Percentiles rank a stretch among this genome's conserved stretches.
phyloP scores from a whole-genome alignment of 2,113 vertebrate species.

The Echinops telfairi region DNA sequence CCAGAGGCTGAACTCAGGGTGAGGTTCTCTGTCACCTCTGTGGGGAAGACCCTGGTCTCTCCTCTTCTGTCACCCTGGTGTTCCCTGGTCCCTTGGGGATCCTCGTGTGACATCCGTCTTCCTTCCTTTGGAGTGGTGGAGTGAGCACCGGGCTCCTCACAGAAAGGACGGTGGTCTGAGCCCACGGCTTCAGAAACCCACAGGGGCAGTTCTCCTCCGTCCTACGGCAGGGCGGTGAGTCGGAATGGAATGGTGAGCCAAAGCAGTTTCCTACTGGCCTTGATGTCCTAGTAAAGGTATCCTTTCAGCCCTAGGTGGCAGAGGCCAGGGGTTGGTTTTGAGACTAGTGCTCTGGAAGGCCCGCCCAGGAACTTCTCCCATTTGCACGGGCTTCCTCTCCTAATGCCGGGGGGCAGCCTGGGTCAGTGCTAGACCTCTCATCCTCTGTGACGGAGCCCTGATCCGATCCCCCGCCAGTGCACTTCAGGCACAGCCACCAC shows the following conservation, averaged over 20 bases:
- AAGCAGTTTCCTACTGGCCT: neutral
- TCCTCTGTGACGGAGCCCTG: neutral
- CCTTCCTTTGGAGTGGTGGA: neutral
- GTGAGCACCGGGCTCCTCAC: no score
- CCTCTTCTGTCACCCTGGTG: neutral
- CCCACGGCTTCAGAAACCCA: no score
- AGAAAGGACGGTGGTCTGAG: no score
- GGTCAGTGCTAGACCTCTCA: neutral
- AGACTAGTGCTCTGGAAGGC: neutral
- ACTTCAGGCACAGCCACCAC: no score
- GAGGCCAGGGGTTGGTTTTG: neutral
- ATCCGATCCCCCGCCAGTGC: neutral
- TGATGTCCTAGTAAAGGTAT: neutral
- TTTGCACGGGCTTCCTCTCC: neutral
- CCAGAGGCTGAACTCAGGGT: neutral
- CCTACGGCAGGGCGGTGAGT: neutral
- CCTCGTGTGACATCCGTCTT: neutral
- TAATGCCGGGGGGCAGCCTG: neutral
- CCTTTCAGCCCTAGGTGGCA: neutral
- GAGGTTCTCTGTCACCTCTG: neutral
- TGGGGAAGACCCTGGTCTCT: neutral
- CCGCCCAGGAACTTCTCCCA: neutral
- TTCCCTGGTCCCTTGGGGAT: neutral
- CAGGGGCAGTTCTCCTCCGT: neutral
- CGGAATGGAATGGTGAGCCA: neutral